A percentile compares a stretch with the other conserved stretches of the same genome.
phyloP scores from a whole-genome alignment of 23 tunicate genomes.

The Clavelina lepadiformis region DNA sequence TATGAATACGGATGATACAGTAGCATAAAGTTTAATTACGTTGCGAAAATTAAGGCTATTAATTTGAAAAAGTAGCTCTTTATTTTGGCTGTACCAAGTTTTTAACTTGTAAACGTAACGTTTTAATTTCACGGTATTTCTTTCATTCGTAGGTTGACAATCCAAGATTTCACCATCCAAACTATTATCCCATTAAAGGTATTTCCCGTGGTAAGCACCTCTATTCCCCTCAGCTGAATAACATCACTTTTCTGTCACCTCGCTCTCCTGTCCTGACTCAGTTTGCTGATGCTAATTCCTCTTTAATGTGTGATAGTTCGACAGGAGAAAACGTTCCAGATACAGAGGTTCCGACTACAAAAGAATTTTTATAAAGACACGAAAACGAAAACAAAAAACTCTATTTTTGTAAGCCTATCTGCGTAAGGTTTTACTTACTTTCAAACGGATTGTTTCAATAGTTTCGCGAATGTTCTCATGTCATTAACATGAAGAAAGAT shows the following conservation, averaged over 20 bases:
- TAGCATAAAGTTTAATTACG: neutral
- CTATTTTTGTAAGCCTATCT: no score
- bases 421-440: no score
- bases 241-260: conserved; percentile 45
- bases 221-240: conserved; percentile 85
- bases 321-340: conserved; percentile 8
- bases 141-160: conserved; percentile 46
- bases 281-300: conserved; percentile 18
- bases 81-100: neutral
- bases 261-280: conserved; percentile 64
- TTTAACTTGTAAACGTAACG: no score
- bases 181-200: conserved; percentile 46
- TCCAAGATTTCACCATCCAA: conserved; percentile 49
- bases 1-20: no score
- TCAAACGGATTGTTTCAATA: no score
- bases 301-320: conserved; percentile 39
- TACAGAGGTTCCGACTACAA: neutral
- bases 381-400: no score
- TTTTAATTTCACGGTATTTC: no score
- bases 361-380: no score
- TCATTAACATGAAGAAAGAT: conserved; percentile 31
- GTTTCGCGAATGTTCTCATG: conserved; percentile 49
- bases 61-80: neutral
- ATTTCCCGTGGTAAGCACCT: conserved; percentile 55
- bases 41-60: neutral